Conservation (phyloP, 2,113 vertebrate species). For the Castor canadensis region DNA sequence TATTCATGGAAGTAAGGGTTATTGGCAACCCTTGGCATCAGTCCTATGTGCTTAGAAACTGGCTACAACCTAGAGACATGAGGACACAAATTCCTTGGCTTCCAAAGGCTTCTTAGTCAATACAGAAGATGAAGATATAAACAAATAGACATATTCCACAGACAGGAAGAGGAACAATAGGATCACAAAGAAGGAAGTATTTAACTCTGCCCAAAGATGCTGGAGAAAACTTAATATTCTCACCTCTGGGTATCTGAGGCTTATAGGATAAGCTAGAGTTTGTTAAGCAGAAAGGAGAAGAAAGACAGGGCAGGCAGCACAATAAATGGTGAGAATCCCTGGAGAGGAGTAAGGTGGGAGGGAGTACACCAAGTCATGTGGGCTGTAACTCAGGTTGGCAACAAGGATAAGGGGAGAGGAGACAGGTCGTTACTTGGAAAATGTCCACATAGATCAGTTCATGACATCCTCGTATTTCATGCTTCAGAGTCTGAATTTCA, state of each 20-base stretch:
- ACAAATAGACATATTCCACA: not conserved
- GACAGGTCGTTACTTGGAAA: not conserved
- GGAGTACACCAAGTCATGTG: not conserved
- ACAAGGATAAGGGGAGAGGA: not conserved
- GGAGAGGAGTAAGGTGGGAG: not conserved
- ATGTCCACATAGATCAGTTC: not conserved
- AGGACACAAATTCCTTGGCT: not conserved
- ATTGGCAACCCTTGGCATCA: not conserved
- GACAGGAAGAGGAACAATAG: not conserved
- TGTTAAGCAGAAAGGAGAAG: not conserved
- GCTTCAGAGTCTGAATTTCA: not conserved
- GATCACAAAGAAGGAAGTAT: not conserved
- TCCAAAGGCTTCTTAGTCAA: not conserved
- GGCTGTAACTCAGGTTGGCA: not conserved
- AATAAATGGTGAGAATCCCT: fast-evolving
- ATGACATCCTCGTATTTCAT: not conserved
- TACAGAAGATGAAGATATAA: not conserved
- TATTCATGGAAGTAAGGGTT: not conserved
- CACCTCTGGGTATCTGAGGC: not conserved
- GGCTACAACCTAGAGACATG: not conserved
- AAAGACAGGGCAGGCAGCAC: not conserved
- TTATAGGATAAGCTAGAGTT: not conserved
- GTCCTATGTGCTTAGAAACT: not conserved
- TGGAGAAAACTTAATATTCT: not conserved
- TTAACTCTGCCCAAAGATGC: not conserved